Base-by-base conservation (phyloP, 2,888 invertebrate genomes). In the Synanthedon myopaeformis region DNA sequence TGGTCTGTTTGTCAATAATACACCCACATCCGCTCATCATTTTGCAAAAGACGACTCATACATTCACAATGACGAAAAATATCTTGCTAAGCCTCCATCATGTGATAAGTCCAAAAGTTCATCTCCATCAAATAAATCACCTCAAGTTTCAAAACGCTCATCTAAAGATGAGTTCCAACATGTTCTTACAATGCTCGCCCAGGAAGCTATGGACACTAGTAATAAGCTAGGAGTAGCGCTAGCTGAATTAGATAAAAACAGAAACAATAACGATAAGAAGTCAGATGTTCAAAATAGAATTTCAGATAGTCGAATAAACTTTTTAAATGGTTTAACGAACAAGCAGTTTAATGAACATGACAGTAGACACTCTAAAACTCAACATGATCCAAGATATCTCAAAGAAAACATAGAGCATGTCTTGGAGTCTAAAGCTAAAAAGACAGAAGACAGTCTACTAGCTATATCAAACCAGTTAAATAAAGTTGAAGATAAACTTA, bases 141-240 rank as follows among this genome's bases (percentile, higher is more conserved):
- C 90, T 72, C 65, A 89, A 82, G 62, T 87, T 78, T 71, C 79
- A 60, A 79, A 86, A 73, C 72, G 81, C 65, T 78, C 80, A 69
- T 77, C 85, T 57, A 77, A 84, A 75, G 82, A 89, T 73, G 80
- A 85, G 77, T 77, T 93, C 72, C 93, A 93, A 72, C 93, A 93
- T 68, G 89, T 93, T 42, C 80, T 94, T 52, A 91, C 92, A 64
- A 91, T 92, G 71, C 88, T 94, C 56, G 93, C 93, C 11, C 90
- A 90, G 68, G 94, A 94, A 87, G 93, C 93, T 12, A 90, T 91
- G 80, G 92, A 92, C 68, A 92, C 92, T 50, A 93, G 92, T 68
- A 91, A 92, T 59, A 90, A 91, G 63, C 72, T 92, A 64, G 91
- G 90, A n/a, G 89, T 90, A 59, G 92, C 93, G 58, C 77, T 93